Evolutionary conservation across 2,113 vertebrate species (phyloP).

Genomic region (Thermophis baileyi): DNA sequence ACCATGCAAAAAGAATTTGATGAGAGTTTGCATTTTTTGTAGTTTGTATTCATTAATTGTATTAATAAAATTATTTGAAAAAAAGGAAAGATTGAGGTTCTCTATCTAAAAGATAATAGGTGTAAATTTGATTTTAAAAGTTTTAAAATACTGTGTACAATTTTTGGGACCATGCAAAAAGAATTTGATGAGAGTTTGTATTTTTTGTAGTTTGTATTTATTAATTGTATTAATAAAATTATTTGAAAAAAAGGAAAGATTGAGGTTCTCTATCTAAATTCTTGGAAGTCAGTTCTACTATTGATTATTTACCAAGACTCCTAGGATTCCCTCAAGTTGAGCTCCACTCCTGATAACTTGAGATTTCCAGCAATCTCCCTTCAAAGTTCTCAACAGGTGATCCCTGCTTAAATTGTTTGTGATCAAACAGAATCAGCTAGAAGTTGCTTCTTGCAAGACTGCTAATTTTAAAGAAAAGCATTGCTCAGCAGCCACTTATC

Average conservation of each 20-base stretch:
- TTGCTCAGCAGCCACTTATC: neutral
- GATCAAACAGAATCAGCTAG: neutral
- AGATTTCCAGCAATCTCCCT: neutral
- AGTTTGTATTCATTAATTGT: neutral
- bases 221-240: neutral
- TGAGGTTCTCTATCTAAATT: neutral
- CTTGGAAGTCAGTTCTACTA: neutral
- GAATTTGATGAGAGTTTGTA: neutral
- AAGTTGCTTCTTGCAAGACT: neutral
- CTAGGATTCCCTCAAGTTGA: neutral
- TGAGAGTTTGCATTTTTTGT: neutral
- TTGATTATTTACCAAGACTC: neutral
- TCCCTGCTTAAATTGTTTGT: neutral
- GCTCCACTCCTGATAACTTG: neutral
- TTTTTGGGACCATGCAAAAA: neutral
- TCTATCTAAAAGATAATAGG: neutral
- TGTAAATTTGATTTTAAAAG: too few relatives aligned
- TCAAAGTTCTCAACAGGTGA: neutral
- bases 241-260: neutral
- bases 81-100: neutral
- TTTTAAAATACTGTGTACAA: too few relatives aligned
- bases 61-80: neutral
- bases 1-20: neutral
- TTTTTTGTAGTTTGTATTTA: neutral
- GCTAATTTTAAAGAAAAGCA: neutral